Base-by-base conservation (phyloP, 1,140 invertebrate genomes). In the Lethocerus indicus region DNA sequence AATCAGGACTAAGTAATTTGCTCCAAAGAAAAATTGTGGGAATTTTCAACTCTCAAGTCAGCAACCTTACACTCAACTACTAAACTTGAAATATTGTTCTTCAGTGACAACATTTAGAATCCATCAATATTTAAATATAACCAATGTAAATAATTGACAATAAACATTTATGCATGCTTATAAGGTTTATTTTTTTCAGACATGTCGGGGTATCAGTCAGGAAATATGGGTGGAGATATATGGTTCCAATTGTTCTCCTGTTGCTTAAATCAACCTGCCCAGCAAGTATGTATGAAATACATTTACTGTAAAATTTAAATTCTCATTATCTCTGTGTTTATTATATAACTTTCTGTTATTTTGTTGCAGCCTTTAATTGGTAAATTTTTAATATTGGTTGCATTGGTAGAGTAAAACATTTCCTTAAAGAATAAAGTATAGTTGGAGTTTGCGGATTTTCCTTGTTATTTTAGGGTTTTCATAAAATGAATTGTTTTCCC, bases 221-320 rank as follows among this genome's bases (percentile, higher is more conserved):
- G 39, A 4, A 20, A 41, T 41, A 12, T 41, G 20, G 29, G 47
- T 21, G 73, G 81, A 56, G 83, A 86, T 60, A 76, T 87, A 58
- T 85, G 81, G 81, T 68, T 86, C 53, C 83, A 87, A 57, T 86
- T 83, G 75, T 87, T 87, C 63, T 80, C 80, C 13, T 87, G 84
- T 64, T 87, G 84, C 62, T 72, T 85, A 56, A 76, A 77, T 36
- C 79, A 85, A 59, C 71, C 71, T 50, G 68, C 68, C 27, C 76
- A 78, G 40, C 74, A 73, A 37, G 70, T 71, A 47, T 70, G 75
- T 43, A 71, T 71, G 25, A 5, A 44, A 24, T 39, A 24, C 16
- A 24, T 40, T 40, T 40, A n/a, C 18, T 18, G 7, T 40, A n/a
- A 40, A 43, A 25, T 21, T 43, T 43, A 21, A 25, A 5, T 21